Evolutionary conservation across 2,888 invertebrate genomes (phyloP), one percentile per base, ranked within the genome.

Genomic region (Ischnus inquisitorius): DNA sequence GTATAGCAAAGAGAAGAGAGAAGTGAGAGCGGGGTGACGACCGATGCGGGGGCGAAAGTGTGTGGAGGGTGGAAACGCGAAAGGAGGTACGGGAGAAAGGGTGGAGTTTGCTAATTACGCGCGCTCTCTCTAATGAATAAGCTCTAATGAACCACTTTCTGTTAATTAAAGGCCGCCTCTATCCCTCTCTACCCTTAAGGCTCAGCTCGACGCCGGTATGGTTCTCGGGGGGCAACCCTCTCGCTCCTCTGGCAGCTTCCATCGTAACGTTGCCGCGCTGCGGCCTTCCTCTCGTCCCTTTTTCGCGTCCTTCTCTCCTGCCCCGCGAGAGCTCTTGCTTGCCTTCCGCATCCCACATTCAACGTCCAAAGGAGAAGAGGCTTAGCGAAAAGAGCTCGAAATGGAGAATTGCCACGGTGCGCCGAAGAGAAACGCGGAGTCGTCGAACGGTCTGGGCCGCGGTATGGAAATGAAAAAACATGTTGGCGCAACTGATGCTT

Each of bases 71-170:
- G 85, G 88, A 90, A 91, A 89, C 88, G 89, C 90, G 90, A 90
- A 91, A 91, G 92, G 90, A 91, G 90, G 90, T 89, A 88, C 84
- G 89, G 89, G 90, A 90, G 91, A 90, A 92, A 91, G 92, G 91
- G 91, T 96, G 96, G 96, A 96, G 96, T 96, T 96, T 96, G 96
- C 96, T 97, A 96, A 97, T 97, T 97, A 96, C 96, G 96, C 96
- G 90, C 90, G 89, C 96, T 96, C 96, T 96, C 96, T 96, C 96
- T 97, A 97, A 97, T 97, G 96, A 97, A 96, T 96, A 96, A 96
- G 96, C 96, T 96, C 96, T 96, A 97, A 97, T 97, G 97, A 97
- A 97, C 96, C 96, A 96, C 97, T 97, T 96, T 97, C 96, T 96
- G 96, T 96, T 96, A 97, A 97, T 97, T 96, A 97, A 96, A 97